These are phyloP conservation scores for Erethizon dorsatum DNA, from an alignment of 2,797 vertebrate genomes.

Conservation along the genomic window DNA sequence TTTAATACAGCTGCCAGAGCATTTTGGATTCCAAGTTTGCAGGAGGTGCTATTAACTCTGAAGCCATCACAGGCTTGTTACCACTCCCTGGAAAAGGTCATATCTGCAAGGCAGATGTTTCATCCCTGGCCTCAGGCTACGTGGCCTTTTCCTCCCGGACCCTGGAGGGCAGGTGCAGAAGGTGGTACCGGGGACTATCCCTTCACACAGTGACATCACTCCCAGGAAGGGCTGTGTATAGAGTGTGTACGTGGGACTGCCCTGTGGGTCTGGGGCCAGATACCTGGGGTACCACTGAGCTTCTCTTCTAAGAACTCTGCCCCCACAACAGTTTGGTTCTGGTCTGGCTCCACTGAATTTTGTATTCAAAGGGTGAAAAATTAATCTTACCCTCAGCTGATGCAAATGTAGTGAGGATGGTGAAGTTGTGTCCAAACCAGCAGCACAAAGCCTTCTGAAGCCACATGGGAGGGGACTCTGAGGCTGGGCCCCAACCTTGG, in stretches of 20 bases:
- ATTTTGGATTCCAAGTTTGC: slow-evolving; percentile 64
- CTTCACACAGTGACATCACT: not conserved
- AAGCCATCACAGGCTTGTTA: slow-evolving; percentile 49
- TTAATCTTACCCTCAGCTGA: not conserved
- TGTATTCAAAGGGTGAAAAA: not conserved
- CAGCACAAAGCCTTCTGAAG: not conserved
- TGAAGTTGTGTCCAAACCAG: not conserved
- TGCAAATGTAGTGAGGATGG: not conserved
- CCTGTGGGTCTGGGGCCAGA: not conserved
- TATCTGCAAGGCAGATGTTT: not conserved
- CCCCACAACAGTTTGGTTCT: accelerated
- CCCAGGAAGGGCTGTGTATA: not conserved
- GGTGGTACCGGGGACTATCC: not conserved
- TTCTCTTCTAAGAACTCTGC: not conserved
- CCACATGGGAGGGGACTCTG: not conserved
- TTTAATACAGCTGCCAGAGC: slow-evolving; percentile 79
- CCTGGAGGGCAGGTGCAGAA: not conserved
- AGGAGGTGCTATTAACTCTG: slow-evolving; percentile 58
- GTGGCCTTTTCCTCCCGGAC: not conserved
- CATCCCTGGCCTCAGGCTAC: not conserved
- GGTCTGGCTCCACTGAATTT: not conserved
- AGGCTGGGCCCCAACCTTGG: not conserved
- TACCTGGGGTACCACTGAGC: not conserved
- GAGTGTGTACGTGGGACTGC: not conserved
- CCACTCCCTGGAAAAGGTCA: not conserved